A percentile compares a stretch with the other conserved stretches of the same genome.
Evolutionary conservation across 2,113 vertebrate species (phyloP).

Genomic region (Hippopotamus amphibius): DNA sequence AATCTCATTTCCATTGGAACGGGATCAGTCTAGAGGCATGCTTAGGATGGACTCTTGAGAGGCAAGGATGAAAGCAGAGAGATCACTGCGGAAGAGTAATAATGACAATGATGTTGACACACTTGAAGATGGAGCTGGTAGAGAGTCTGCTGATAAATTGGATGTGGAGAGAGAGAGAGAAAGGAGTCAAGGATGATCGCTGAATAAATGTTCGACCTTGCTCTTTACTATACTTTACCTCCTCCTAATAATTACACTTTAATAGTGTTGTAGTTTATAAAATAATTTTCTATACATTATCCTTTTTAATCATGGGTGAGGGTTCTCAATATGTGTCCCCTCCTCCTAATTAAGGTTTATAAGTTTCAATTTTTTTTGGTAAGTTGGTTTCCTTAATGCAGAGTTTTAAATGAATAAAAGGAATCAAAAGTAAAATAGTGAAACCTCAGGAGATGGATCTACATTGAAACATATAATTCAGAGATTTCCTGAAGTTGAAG

Average conservation of each 20-base stretch:
- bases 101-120: background rate
- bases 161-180: too few relatives aligned
- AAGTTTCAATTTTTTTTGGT: background rate
- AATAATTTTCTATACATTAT: background rate
- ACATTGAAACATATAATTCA: background rate
- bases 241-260: background rate
- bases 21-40: background rate
- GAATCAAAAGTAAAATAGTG: background rate
- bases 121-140: background rate
- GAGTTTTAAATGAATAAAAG: background rate
- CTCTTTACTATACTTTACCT: background rate
- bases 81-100: background rate
- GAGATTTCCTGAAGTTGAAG: background rate
- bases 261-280: background rate
- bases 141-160: background rate
- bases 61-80: background rate
- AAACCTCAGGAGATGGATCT: background rate
- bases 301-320: background rate
- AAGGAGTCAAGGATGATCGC: background rate
- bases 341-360: background rate
- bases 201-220: background rate
- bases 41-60: background rate
- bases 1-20: background rate
- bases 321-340: background rate
- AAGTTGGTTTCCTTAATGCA: background rate